Evolutionary conservation across 2,888 invertebrate genomes (phyloP).

Genomic region (Tryphoninae sp.): DNA sequence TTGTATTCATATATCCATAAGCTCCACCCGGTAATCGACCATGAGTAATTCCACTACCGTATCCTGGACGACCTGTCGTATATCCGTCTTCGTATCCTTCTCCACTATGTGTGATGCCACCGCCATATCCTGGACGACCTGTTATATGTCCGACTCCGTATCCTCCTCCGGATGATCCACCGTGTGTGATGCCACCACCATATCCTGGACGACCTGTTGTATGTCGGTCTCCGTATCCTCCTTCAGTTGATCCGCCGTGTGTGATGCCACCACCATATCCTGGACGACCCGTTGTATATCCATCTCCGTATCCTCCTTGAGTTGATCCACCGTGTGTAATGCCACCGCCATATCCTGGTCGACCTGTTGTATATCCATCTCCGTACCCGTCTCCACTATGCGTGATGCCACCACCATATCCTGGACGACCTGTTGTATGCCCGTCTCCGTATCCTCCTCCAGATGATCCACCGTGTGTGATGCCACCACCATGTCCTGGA

Average conservation of each 20-base stretch:
- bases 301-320: conserved; percentile 29
- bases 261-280: conserved; percentile 16
- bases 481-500: conserved; percentile 4
- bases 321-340: conserved; percentile 27
- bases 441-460: not conserved
- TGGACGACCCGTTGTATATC: conserved; percentile 12
- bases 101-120: conserved; percentile 14
- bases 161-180: not conserved
- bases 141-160: not conserved
- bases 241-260: conserved; percentile 4
- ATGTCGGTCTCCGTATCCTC: conserved; percentile 27
- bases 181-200: not conserved
- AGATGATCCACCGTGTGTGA: not conserved
- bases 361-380: conserved; percentile 27
- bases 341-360: conserved; percentile 30
- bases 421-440: conserved; percentile 6
- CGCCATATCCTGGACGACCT: conserved; percentile 24
- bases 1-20: conserved; percentile 10
- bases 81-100: conserved; percentile 24
- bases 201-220: conserved; percentile 31
- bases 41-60: conserved; percentile 16
- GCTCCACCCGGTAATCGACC: conserved; percentile 27
- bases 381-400: conserved; percentile 22
- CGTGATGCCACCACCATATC: conserved; percentile 50
- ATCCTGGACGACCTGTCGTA: conserved; percentile 9